Percentiles rank a stretch among this genome's conserved stretches.
phyloP scores from a whole-genome alignment of 2,797 vertebrate genomes.

The Sparidentex hasta region DNA sequence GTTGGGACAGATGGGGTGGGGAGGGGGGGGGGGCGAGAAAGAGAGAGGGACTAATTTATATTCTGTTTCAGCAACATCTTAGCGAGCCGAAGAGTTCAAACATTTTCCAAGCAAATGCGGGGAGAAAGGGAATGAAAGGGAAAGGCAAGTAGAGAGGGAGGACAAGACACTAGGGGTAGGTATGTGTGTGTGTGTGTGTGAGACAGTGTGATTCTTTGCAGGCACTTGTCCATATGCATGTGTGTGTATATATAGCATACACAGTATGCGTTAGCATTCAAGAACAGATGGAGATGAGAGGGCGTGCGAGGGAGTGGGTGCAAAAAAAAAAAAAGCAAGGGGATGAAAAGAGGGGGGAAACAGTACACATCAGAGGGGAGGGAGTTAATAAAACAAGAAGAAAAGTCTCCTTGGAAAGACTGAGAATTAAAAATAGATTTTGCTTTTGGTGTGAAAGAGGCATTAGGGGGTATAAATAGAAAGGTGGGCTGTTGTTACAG shows the following conservation, averaged over 20 bases:
- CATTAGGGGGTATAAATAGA: conserved; percentile 2
- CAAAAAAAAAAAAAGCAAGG: conserved; percentile 62
- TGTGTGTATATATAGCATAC: conserved; percentile 42
- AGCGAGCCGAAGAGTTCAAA: conserved; percentile 84
- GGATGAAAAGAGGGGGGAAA: conserved; percentile 35
- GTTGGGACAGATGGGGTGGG: conserved; percentile 78
- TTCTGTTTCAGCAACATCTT: conserved; percentile 86
- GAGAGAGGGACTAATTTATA: conserved; percentile 78
- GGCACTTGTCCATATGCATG: conserved; percentile 48
- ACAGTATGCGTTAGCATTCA: conserved; percentile 68
- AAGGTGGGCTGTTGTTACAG: conserved; percentile 13
- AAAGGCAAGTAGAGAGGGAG: conserved; percentile 67
- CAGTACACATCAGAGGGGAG: conserved; percentile 32
- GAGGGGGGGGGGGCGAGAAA: not conserved
- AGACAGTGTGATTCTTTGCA: conserved; percentile 36
- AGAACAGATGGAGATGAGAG: conserved; percentile 82
- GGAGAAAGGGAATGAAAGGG: conserved; percentile 58
- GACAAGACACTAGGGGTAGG: conserved; percentile 77
- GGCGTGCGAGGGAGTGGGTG: conserved; percentile 63
- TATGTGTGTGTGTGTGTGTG: conserved; percentile 20
- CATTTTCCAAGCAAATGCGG: conserved; percentile 81
- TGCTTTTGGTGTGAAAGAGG: conserved; percentile 51
- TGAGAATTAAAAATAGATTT: conserved; percentile 73
- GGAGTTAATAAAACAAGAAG: conserved; percentile 45
- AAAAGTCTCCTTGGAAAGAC: conserved; percentile 43